phyloP scores from a whole-genome alignment of 2,113 vertebrate species.

The Callionymus lyra region DNA sequence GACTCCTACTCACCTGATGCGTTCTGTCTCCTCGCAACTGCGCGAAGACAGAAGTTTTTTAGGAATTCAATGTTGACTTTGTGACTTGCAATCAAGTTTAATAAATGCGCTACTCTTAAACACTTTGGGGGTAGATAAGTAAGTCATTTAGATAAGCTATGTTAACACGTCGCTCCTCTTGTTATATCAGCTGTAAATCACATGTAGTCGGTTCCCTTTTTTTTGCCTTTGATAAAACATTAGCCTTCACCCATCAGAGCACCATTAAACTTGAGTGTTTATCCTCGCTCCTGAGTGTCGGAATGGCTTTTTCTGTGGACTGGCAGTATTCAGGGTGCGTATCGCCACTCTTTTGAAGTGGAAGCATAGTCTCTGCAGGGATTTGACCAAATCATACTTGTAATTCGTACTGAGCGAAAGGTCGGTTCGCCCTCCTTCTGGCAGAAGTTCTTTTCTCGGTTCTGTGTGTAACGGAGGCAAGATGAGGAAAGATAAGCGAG shows the following conservation, averaged over 20 bases:
- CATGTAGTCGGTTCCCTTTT: too few species aligned
- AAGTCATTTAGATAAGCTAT: too few species aligned
- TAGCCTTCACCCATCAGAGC: slow-evolving; percentile 14
- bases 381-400: slow-evolving; percentile 51
- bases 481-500: background rate
- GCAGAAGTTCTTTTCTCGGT: slow-evolving; percentile 10
- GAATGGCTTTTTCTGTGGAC: slow-evolving; percentile 30
- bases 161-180: too few species aligned
- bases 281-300: slow-evolving; percentile 34
- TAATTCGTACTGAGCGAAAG: slow-evolving; percentile 50
- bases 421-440: slow-evolving; percentile 38
- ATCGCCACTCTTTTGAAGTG: slow-evolving; percentile 58
- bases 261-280: slow-evolving; percentile 25
- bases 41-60: too few species aligned
- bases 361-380: slow-evolving; percentile 47
- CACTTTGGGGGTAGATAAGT: too few species aligned
- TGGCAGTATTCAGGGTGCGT: slow-evolving; percentile 48
- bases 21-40: too few species aligned
- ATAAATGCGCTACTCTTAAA: too few species aligned
- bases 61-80: too few species aligned
- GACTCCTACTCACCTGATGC: too few species aligned
- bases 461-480: background rate
- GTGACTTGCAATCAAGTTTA: too few species aligned
- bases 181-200: too few species aligned
- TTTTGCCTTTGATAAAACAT: slow-evolving; percentile 2